These are phyloP conservation scores for Eubasilissa regina DNA, from an alignment of 1,140 invertebrate species.

Conservation along the genomic window DNA sequence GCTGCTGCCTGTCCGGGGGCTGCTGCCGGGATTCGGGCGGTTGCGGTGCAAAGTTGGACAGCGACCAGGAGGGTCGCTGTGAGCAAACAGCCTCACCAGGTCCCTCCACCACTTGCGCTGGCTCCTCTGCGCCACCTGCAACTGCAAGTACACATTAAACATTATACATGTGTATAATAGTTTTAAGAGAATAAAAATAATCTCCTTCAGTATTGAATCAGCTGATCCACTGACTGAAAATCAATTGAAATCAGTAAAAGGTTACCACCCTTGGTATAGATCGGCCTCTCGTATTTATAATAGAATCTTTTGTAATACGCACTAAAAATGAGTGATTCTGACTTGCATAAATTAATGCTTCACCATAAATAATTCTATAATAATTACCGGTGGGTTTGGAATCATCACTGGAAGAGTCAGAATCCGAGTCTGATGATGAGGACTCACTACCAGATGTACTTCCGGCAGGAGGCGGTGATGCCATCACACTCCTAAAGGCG, in stretches of 20 bases:
- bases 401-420: slow-evolving; percentile 68
- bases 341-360: no score
- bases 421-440: slow-evolving; percentile 66
- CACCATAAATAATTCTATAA: no score
- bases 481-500: slow-evolving; percentile 37
- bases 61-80: slow-evolving; percentile 65
- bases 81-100: slow-evolving; percentile 58
- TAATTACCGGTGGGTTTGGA: slow-evolving; percentile 59
- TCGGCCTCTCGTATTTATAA: no score
- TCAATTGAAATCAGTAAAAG: no score
- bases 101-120: slow-evolving; percentile 62
- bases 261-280: no score
- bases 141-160: slow-evolving; percentile 14
- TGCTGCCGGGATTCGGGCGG: slow-evolving; percentile 60
- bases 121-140: slow-evolving; percentile 52
- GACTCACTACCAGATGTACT: slow-evolving; percentile 67
- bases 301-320: no score
- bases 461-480: slow-evolving; percentile 61
- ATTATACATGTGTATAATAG: no score
- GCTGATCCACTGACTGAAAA: no score
- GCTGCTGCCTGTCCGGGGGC: slow-evolving; percentile 25
- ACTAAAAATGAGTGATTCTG: no score
- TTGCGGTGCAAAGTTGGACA: slow-evolving; percentile 68
- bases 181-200: no score
- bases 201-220: no score